Evolutionary conservation across 2,113 vertebrate species (phyloP), one percentile per base, ranked within the genome.

Genomic region (Synodontis membranacea): DNA sequence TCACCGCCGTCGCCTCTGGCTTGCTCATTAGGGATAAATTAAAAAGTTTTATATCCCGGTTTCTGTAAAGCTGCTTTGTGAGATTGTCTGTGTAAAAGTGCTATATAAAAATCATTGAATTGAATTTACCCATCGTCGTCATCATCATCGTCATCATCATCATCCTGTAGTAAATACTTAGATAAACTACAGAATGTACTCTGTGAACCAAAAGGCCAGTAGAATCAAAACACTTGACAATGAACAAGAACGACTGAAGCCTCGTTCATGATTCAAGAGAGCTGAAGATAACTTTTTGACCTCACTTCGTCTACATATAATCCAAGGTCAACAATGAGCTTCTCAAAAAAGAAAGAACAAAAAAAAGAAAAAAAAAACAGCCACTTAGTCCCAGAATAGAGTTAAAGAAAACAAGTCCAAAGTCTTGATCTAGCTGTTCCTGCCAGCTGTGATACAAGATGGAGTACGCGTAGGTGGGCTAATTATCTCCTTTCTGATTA

Each of bases 401-500:
- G 42, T n/a, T 42, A 75, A 88, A 78, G 54, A 34, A 78, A 84
- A 42, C 28, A 86, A 83, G 70, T 46, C 60, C 21, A 31, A 89
- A 80, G 82, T 88, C 70, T 91, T 87, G 80, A 46, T 85, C 86
- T 84, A 87, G 50, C 48, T 50, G 82, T 50, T 83, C 83, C 68
- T 89, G 86, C 70, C 91, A 92, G 78, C 90, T 92, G 90, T 84
- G 85, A 84, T 70, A 85, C 84, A 68, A 86, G 80, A 84, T 66
- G 83, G 82, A 75, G 89, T 58, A 58, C 37, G 46, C 85, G 87
- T 54, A 46, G 62, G 80, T 48, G 42, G 62, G 70, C 87, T 90
- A 88, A 92, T 92, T 90, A 91, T 83, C 34, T 72, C 84, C 86
- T 28, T 76, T 54, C 78, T 90, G 89, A 89, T 88, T 90, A 76